phyloP scores from a whole-genome alignment of 1,140 invertebrate genomes.

The Aphidius ervi region DNA sequence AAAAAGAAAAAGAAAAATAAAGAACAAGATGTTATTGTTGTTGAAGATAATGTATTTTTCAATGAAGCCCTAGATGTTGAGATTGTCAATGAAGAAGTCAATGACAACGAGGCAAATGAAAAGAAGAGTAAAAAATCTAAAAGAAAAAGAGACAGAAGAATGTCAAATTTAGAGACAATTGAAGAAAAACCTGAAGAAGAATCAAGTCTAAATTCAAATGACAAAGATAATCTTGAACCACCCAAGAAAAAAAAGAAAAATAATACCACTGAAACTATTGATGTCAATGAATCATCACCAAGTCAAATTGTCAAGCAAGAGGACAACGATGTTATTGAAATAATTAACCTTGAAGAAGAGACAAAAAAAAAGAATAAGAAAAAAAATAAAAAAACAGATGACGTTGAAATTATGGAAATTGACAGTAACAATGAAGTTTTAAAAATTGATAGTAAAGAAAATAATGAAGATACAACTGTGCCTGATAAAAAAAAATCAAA shows the following conservation, averaged over 20 bases:
- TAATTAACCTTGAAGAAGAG: constrained; percentile 8
- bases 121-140: constrained; percentile 30
- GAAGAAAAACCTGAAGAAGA: constrained; percentile 38
- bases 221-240: too few relatives aligned
- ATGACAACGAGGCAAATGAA: constrained; percentile 40
- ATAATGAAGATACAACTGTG: background rate
- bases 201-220: constrained; percentile 10
- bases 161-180: constrained; percentile 39
- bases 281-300: constrained; percentile 1
- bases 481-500: background rate
- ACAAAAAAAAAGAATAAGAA: constrained; percentile 19
- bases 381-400: constrained; percentile 18
- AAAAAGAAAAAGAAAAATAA: background rate
- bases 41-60: constrained; percentile 19
- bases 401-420: too few relatives aligned
- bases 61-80: constrained; percentile 38
- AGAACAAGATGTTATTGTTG: background rate
- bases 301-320: background rate
- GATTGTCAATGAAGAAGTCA: constrained; percentile 29
- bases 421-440: too few relatives aligned
- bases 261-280: constrained; percentile 1
- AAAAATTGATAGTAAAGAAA: background rate
- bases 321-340: constrained; percentile 6
- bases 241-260: constrained; percentile 26
- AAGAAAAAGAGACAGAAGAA: constrained; percentile 27